Evolutionary conservation across 2,113 vertebrate genomes (phyloP).

Genomic region (Actenoides hombroni): DNA sequence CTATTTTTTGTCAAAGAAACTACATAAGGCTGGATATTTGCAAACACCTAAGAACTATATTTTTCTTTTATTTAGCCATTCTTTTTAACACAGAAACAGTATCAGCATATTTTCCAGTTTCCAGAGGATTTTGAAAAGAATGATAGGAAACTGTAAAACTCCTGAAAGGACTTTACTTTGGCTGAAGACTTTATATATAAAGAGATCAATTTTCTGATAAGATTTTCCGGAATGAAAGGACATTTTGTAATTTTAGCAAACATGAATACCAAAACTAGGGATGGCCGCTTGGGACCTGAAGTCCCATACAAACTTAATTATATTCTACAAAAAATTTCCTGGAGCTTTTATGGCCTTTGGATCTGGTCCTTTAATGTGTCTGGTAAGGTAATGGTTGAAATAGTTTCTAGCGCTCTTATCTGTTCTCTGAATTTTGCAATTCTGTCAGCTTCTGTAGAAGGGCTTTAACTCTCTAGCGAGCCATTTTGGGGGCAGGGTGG

Average conservation of each 20-base stretch:
- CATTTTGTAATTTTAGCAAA: slow-evolving; percentile 75
- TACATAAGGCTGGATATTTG: background rate
- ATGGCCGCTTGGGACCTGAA: background rate
- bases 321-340: slow-evolving; percentile 27
- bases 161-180: slow-evolving; percentile 58
- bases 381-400: slow-evolving; percentile 34
- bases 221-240: slow-evolving; percentile 65
- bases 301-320: slow-evolving; percentile 39
- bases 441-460: slow-evolving; percentile 1
- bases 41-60: slow-evolving; percentile 12
- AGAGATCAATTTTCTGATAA: slow-evolving; percentile 82
- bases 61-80: slow-evolving; percentile 48
- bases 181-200: slow-evolving; percentile 63
- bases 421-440: background rate
- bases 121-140: slow-evolving; percentile 57
- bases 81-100: slow-evolving; percentile 44
- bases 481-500: background rate
- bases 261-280: slow-evolving; percentile 56
- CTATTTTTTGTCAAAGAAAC: slow-evolving; percentile 14
- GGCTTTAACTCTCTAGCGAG: background rate
- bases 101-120: slow-evolving; percentile 72
- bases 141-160: slow-evolving; percentile 48
- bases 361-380: background rate
- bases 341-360: slow-evolving; percentile 18
- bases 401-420: background rate